Base-by-base conservation (phyloP, 2,888 invertebrate genomes). In the Drosophila kanekoi region DNA sequence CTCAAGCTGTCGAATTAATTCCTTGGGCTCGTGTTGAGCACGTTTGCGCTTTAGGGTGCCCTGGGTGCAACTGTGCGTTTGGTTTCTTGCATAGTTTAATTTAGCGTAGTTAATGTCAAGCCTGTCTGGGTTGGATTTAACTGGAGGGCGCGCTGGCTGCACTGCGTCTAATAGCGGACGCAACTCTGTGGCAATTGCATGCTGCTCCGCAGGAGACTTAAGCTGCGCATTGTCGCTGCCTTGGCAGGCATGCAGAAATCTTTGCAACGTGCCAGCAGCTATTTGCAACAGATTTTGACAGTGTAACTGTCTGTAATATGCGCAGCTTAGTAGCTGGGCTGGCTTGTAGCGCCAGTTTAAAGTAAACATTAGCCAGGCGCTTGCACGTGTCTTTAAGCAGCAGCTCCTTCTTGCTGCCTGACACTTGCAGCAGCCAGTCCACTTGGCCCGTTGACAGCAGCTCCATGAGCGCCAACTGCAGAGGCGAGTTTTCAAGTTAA, bases 211-310 rank as follows among this genome's bases (percentile, higher is more conserved):
- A 23, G 75, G 44, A 10, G 60, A 62, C 10, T 49, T 72, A 0
- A 87, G 14, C 32, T 61, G 48, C n/a, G n/a, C 11, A 32, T 80
- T 47, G 1, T 40, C 20, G 33, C 53, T 67, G 10, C 5, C 6
- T 11, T 67, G 38, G 41, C 81, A 84, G 3, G 10, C 18, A 28
- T 64, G 20, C 0, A 87, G 8, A 35, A 85, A 79, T 28, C 66
- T 72, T 13, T 82, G 74, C 6, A 58, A 58, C 11, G 1, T 77
- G 51, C 89, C 89, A 84, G 20, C 68, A 56, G 3, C 16, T 28
- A 13, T 28, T 47, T 0, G 23, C 43, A 16, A 13, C 40, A 1
- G 41, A 20, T n/a, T 38, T 16, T 3, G 43, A 6, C 2, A 62
- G 41, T 11, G 45, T 33, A 14, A 62, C n/a, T 16, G 45, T 53